A percentile compares a stretch with the other conserved stretches of the same genome.
Evolutionary conservation across 2,113 vertebrate genomes (phyloP).

Genomic region (Cottus gobio): DNA sequence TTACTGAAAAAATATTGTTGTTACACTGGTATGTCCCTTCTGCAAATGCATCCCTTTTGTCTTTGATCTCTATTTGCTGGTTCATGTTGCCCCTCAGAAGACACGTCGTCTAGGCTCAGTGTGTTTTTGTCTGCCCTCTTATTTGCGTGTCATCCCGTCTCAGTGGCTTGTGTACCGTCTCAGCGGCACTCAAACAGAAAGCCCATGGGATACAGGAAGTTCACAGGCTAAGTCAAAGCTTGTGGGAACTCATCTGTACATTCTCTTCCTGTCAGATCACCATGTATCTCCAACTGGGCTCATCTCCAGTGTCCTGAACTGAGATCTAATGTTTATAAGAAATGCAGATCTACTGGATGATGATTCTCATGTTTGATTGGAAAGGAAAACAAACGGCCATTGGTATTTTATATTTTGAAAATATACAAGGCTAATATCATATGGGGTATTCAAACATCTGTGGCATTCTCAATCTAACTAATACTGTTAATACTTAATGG

Average conservation of each 20-base stretch:
- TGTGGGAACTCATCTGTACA: constrained; percentile 76
- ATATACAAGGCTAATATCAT: background rate
- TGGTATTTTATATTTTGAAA: background rate
- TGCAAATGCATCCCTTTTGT: background rate
- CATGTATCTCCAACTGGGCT: constrained; percentile 35
- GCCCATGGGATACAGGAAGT: constrained; percentile 47
- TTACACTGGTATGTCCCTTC: background rate
- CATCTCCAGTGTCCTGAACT: constrained; percentile 41
- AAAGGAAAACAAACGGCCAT: constrained; percentile 20
- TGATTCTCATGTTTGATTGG: constrained; percentile 3
- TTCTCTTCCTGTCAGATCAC: constrained; percentile 65
- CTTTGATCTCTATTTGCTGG: background rate
- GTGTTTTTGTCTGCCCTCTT: constrained; percentile 6
- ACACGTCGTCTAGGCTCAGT: background rate
- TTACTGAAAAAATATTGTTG: background rate
- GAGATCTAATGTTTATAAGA: constrained; percentile 48
- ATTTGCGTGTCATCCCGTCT: constrained; percentile 50
- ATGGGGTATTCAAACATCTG: background rate
- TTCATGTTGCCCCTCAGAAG: constrained; percentile 3
- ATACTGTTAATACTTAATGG: background rate
- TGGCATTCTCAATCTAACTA: background rate
- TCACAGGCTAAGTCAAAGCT: constrained; percentile 78
- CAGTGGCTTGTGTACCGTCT: constrained; percentile 31
- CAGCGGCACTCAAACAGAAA: constrained; percentile 43
- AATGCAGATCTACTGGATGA: constrained; percentile 11